Base-by-base conservation (phyloP, 2,888 invertebrate species). In the Aethes cnicana region DNA sequence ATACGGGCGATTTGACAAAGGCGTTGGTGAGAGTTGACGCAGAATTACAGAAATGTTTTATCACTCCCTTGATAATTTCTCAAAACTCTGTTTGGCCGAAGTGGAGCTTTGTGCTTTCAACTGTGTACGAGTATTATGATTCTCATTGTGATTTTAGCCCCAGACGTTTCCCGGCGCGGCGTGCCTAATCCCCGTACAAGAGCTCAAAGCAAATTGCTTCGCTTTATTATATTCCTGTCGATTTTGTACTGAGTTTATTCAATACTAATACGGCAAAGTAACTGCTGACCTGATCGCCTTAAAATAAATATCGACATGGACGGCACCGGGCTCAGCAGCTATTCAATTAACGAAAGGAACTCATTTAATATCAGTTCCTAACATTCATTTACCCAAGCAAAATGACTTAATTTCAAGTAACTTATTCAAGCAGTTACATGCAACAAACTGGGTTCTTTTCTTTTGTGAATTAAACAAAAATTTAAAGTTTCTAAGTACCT, bases 21-120 rank as follows among this genome's bases (percentile, higher is more conserved):
- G 50, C 50, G 25, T 50, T 21, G 49, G 37, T 37, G 28, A 54
- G 47, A 26, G 41, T 36, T 26, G 26, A 39, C 52, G 48, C 35
- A 47, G 55, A 53, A 43, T 54, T 39, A 35, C 50, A 48, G 43
- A 56, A 56, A 61, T 57, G 54, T 62, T 62, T 64, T 56, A 58
- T 57, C 52, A 58, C 57, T 56, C 55, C 55, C 55, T 63, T 62
- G 62, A 64, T 64, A 69, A 65, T 62, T 60, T 56, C 49, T 26
- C 54, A 54, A 56, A 57, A 59, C 58, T 63, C 62, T 58, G 61
- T 66, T 67, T 57, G 60, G 62, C 59, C 64, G 64, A 63, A 60
- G 61, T 62, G 58, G 58, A 50, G 61, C 69, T 70, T 69, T 74
- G 68, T 68, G 66, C 68, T 67, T 67, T 68, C 64, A 65, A 63